Evolutionary conservation across 2,888 invertebrate species (phyloP), one percentile per base, ranked within the genome.

Genomic region (Sericinus montela): DNA sequence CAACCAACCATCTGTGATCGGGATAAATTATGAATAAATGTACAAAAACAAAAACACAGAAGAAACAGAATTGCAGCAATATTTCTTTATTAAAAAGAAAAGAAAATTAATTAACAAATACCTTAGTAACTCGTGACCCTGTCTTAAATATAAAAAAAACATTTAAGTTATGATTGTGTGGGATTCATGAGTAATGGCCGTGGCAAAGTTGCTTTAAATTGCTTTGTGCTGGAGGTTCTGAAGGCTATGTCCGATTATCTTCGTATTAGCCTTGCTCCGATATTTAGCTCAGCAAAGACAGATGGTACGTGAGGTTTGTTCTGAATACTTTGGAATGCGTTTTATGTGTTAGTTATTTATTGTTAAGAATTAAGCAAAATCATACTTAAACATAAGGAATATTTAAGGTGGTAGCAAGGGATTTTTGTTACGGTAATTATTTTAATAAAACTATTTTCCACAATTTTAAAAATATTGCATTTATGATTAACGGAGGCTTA

Each of bases 151-250:
- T n/a, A n/a, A n/a, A 39, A 34, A 28, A 35, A 35, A 47, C 23
- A 41, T 41, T 35, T 47, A 11, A 35, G 35, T 47, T 47, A 29
- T 40, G 46, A 63, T 59, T 46, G 69, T 63, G 73, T 74, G 64
- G 68, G 73, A 59, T 57, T 67, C 57, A 61, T 73, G 70, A 69
- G 63, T 67, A 70, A 75, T 74, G 63, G 50, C 60, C 55, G 58
- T 64, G 58, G 63, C 56, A 48, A 45, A 16, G 15, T 29, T 16
- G 47, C 44, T 40, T 52, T 59, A 58, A 57, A 58, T 60, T 57
- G 60, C 57, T 57, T 55, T 56, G 56, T 55, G 55, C 46, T 59
- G 52, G 57, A 53, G 28, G 34, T 25, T 7, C 28, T 53, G 58
- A 69, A 67, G 62, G 63, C 56, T 61, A 58, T 58, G 56, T 56